A percentile compares a stretch with the other conserved stretches of the same genome.
Evolutionary conservation across 2,797 vertebrate genomes (phyloP).

Genomic region (Danio albolineatus): DNA sequence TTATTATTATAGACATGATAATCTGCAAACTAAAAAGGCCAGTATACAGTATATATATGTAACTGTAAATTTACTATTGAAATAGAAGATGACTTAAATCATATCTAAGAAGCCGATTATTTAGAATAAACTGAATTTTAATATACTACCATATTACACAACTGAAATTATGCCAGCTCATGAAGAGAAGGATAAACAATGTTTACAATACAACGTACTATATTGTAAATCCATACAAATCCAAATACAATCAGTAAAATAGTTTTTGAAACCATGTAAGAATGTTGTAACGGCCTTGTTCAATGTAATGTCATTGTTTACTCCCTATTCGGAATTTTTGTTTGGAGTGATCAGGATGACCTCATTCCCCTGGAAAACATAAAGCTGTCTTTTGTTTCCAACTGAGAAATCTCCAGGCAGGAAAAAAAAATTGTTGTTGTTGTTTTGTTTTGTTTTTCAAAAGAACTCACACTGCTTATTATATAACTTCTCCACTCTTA

Average conservation of each 20-base stretch:
- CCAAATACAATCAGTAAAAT: slow-evolving; percentile 5
- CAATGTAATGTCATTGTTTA: slow-evolving; percentile 69
- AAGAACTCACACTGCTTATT: neutral
- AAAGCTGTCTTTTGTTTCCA: slow-evolving; percentile 61
- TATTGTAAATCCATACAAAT: neutral
- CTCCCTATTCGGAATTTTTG: slow-evolving; percentile 39
- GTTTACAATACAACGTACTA: neutral
- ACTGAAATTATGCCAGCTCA: neutral
- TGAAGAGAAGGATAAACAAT: neutral
- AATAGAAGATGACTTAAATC: too few species aligned
- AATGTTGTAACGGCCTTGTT: slow-evolving; percentile 66
- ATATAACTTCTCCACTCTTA: too few species aligned
- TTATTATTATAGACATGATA: neutral
- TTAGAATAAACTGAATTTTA: neutral
- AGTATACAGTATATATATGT: neutral
- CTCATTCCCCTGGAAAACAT: slow-evolving; percentile 62
- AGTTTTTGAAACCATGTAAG: slow-evolving; percentile 42
- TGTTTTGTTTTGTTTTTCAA: too few species aligned
- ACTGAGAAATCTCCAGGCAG: slow-evolving; percentile 59
- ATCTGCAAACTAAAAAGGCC: neutral
- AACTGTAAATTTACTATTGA: neutral
- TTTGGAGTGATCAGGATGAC: slow-evolving; percentile 52
- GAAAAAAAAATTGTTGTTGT: slow-evolving; percentile 24
- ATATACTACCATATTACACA: neutral
- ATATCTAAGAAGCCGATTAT: neutral